Percentiles rank a stretch among this genome's conserved stretches.
These are phyloP conservation scores for Orestias chungarensis DNA, from an alignment of 2,797 vertebrate genomes.

Conservation along the genomic window DNA sequence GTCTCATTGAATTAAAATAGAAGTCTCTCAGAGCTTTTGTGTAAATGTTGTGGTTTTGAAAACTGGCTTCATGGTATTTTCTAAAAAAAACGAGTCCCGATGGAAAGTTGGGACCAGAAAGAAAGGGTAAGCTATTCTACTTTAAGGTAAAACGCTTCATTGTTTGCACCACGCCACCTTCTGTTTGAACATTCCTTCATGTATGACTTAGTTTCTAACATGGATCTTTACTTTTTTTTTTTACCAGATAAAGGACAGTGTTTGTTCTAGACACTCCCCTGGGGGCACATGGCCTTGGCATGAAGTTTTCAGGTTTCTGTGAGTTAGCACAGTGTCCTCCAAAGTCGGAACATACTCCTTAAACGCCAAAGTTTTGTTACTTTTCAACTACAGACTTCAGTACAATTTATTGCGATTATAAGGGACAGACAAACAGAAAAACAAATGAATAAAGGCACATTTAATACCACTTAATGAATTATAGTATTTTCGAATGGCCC, in stretches of 20 bases:
- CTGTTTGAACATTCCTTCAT: constrained; percentile 39
- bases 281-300: constrained; percentile 64
- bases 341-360: background rate
- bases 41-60: constrained; percentile 40
- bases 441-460: background rate
- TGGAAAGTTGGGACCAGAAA: constrained; percentile 38
- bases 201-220: constrained; percentile 46
- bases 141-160: constrained; percentile 50
- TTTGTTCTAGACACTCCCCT: constrained; percentile 42
- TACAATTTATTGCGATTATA: background rate
- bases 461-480: background rate
- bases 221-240: constrained; percentile 34
- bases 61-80: constrained; percentile 45
- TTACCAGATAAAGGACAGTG: constrained; percentile 39
- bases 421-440: background rate
- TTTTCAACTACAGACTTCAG: background rate
- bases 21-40: constrained; percentile 31
- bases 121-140: constrained; percentile 29
- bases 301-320: constrained; percentile 32
- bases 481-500: no score
- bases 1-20: constrained; percentile 36
- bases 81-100: constrained; percentile 52
- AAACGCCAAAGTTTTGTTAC: no score
- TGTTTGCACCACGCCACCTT: constrained; percentile 30
- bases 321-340: constrained; percentile 18